A percentile compares a stretch with the other conserved stretches of the same genome.
phyloP scores from a whole-genome alignment of 2,888 invertebrate genomes.

The Esperia sulphurella region DNA sequence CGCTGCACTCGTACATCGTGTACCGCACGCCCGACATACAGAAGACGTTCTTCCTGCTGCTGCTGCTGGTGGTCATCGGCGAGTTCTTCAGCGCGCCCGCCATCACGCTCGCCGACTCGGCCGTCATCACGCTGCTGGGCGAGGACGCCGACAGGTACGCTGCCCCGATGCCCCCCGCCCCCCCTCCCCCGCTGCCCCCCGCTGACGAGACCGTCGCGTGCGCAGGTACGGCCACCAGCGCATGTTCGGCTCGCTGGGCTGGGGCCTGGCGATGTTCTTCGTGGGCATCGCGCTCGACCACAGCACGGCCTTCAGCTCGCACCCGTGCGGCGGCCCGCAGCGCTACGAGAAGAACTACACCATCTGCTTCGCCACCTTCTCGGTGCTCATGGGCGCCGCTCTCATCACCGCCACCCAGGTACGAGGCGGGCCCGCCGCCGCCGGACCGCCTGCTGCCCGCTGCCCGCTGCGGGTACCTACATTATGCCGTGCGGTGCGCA shows the following conservation, averaged over 20 bases:
- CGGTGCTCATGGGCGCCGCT: constrained; percentile 97
- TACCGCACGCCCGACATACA: constrained; percentile 94
- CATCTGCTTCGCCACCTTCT: constrained; percentile 98
- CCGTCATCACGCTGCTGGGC: constrained; percentile 92
- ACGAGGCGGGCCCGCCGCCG: too few species aligned
- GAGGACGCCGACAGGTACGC: constrained; percentile 89
- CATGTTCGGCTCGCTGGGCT: constrained; percentile 98
- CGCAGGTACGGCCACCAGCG: constrained; percentile 94
- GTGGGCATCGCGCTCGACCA: constrained; percentile 98
- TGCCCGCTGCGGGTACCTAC: not conserved
- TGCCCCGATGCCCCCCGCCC: constrained; percentile 84
- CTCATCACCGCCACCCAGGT: constrained; percentile 95
- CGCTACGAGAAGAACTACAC: constrained; percentile 98
- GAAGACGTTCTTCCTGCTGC: constrained; percentile 95
- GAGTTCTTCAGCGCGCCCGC: constrained; percentile 99
- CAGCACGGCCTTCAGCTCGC: constrained; percentile 95
- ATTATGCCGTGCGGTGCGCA: constrained; percentile 22
- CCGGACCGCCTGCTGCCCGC: too few species aligned
- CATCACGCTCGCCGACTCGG: constrained; percentile 95
- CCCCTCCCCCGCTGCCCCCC: too few species aligned
- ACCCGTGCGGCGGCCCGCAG: constrained; percentile 93
- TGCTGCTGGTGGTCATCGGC: constrained; percentile 95
- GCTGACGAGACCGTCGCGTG: not conserved
- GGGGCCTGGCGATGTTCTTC: constrained; percentile 99
- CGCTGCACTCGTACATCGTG: constrained; percentile 95